A percentile compares a stretch with the other conserved stretches of the same genome.
Conservation (phyloP, 1,140 invertebrate genomes). For the Pachypsylla venusta region DNA sequence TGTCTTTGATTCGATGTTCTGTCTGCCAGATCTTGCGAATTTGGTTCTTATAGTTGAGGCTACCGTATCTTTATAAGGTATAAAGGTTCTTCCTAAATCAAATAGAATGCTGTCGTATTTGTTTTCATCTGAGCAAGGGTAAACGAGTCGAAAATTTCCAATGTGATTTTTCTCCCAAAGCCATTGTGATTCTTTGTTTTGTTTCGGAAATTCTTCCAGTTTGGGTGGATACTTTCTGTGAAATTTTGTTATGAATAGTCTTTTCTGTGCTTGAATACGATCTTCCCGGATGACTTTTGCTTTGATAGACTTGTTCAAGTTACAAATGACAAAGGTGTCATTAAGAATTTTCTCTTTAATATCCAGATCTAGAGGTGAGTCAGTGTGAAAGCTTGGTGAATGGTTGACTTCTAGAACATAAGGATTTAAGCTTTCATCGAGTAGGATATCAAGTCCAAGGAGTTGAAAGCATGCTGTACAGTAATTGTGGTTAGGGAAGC, state of each 20-base stretch:
- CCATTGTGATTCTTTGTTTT: constrained; percentile 33
- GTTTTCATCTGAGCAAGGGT: constrained; percentile 32
- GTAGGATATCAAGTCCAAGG: constrained; percentile 71
- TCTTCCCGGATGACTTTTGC: constrained; percentile 55
- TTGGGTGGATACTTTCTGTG: neutral
- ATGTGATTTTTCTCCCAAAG: constrained; percentile 60
- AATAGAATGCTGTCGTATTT: constrained; percentile 58
- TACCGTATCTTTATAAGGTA: constrained; percentile 49
- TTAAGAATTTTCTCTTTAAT: constrained; percentile 66
- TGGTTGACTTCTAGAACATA: constrained; percentile 76
- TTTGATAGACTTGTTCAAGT: constrained; percentile 63
- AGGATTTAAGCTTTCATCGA: constrained; percentile 72
- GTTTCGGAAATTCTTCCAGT: constrained; percentile 13
- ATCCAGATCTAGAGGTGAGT: constrained; percentile 63
- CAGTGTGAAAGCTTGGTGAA: constrained; percentile 79
- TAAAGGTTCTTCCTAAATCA: constrained; percentile 52
- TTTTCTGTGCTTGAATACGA: constrained; percentile 44
- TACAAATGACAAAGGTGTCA: constrained; percentile 69
- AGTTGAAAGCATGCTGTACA: constrained; percentile 80
- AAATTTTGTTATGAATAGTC: constrained; percentile 30
- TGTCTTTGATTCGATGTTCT: constrained; percentile 31
- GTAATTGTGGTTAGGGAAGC: constrained; percentile 69
- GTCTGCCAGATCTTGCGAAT: neutral
- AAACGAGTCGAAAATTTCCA: constrained; percentile 52
- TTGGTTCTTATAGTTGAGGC: constrained; percentile 45